phyloP scores from a whole-genome alignment of 2,888 invertebrate genomes.

The Zelleria hepariella region DNA sequence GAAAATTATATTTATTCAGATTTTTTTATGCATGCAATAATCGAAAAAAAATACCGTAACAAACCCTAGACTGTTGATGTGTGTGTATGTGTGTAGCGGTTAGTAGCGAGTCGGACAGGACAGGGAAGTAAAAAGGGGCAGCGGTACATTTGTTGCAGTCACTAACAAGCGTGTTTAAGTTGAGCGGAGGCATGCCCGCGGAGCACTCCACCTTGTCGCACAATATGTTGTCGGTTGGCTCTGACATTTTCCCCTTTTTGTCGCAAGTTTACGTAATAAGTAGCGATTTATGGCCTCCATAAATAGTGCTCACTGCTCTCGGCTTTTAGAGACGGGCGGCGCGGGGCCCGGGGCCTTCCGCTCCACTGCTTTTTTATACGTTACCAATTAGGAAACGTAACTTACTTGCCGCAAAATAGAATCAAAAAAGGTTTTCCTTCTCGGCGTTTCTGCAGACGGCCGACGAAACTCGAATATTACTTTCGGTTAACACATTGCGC shows the following conservation, averaged over 20 bases:
- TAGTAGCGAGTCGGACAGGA: too few relatives aligned
- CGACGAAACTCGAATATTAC: too few relatives aligned
- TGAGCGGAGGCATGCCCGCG: neutral
- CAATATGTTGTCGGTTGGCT: slow-evolving; percentile 3
- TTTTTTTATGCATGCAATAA: too few relatives aligned
- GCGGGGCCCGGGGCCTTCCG: neutral
- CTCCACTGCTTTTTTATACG: neutral
- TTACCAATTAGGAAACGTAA: neutral
- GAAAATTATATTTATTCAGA: too few relatives aligned
- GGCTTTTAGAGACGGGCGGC: neutral
- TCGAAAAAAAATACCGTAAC: too few relatives aligned
- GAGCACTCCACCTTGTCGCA: neutral
- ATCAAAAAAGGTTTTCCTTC: too few relatives aligned
- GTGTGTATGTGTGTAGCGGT: too few relatives aligned
- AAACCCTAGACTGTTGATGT: too few relatives aligned
- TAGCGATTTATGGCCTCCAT: slow-evolving; percentile 10
- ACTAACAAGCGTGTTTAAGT: neutral
- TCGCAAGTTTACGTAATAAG: slow-evolving; percentile 11
- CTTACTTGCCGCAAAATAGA: neutral
- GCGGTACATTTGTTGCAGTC: neutral
- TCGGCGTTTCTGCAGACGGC: too few relatives aligned
- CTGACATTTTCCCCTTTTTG: slow-evolving; percentile 11
- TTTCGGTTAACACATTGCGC: too few relatives aligned
- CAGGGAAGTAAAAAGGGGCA: neutral
- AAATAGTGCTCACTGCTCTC: slow-evolving; percentile 7